Evolutionary conservation across 2,113 vertebrate species (phyloP), one percentile per base, ranked within the genome.

Genomic region (Leptobrachium ailaonicum): DNA sequence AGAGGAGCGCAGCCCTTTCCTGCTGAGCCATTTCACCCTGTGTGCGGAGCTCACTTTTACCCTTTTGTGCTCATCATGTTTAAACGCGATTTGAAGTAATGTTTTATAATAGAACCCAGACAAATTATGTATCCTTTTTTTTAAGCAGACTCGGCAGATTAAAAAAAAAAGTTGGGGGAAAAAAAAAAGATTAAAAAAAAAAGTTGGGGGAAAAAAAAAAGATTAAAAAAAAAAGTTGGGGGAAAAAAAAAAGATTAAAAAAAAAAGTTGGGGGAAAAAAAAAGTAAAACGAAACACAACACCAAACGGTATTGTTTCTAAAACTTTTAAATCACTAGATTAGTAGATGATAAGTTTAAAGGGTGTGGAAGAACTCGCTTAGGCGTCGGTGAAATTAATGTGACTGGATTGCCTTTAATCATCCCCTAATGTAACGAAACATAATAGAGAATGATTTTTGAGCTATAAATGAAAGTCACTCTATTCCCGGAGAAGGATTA

Each of bases 401-500:
- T 77, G 77, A 82, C 86, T 68, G 89, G 82, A 87, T 84, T 85
- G 85, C 70, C 83, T 89, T 83, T 84, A 85, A 81, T 73, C 85
- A 85, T 86, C 84, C 88, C 76, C 72, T 84, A 83, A 87, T 86
- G 81, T 50, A 80, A 75, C 75, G 72, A 82, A 87, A 85, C 77
- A 80, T 85, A 85, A 82, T 69, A 69, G 81, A 76, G 80, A 87
- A 85, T 63, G 81, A 83, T 76, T 76, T 82, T 71, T 82, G 75
- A 85, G 72, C 74, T 75, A 86, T 79, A 76, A 73, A 84, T 84
- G 43, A 75, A 88, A 84, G 84, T 71, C 82, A 67, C 71, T 87
- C 82, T 85, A 87, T 87, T 87, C 77, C 82, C 86, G 84, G 88
- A 82, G 11, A 0, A 0, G 83, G 83, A 90, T 90, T 90, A 87